These are phyloP conservation scores for Homalodisca vitripennis DNA, from an alignment of 1,140 invertebrate genomes.

Conservation along the genomic window DNA sequence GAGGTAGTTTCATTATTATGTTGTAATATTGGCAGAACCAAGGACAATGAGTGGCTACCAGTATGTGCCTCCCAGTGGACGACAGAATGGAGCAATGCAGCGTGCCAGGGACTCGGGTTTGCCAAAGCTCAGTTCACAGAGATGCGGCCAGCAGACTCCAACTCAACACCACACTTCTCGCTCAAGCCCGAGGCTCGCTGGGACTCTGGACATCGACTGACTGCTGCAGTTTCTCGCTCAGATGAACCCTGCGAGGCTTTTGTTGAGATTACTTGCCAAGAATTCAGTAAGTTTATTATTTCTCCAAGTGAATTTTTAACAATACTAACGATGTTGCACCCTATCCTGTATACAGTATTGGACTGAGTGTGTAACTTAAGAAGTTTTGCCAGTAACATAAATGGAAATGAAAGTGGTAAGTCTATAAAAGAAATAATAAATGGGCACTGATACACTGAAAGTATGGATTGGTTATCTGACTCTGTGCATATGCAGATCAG, in stretches of 20 bases:
- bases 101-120: conserved; percentile 57
- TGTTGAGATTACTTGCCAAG: conserved; percentile 57
- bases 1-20: too few relatives aligned
- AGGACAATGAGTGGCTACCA: conserved; percentile 48
- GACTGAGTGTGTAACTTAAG: too few relatives aligned
- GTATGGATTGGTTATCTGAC: too few relatives aligned
- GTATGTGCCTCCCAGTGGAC: conserved; percentile 58
- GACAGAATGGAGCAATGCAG: conserved; percentile 53
- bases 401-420: too few relatives aligned
- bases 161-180: conserved; percentile 44
- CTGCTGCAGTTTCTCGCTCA: conserved; percentile 49
- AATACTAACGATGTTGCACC: too few relatives aligned
- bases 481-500: too few relatives aligned
- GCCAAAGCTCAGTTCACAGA: conserved; percentile 46
- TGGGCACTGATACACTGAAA: too few relatives aligned
- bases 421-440: too few relatives aligned
- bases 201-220: conserved; percentile 42
- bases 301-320: not conserved
- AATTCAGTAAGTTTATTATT: conserved; percentile 51
- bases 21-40: conserved; percentile 26
- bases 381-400: too few relatives aligned
- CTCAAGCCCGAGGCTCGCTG: conserved; percentile 47
- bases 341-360: too few relatives aligned
- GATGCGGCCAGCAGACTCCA: not conserved
- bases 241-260: conserved; percentile 49